phyloP scores from a whole-genome alignment of 2,797 vertebrate species.

The Takifugu rubripes region DNA sequence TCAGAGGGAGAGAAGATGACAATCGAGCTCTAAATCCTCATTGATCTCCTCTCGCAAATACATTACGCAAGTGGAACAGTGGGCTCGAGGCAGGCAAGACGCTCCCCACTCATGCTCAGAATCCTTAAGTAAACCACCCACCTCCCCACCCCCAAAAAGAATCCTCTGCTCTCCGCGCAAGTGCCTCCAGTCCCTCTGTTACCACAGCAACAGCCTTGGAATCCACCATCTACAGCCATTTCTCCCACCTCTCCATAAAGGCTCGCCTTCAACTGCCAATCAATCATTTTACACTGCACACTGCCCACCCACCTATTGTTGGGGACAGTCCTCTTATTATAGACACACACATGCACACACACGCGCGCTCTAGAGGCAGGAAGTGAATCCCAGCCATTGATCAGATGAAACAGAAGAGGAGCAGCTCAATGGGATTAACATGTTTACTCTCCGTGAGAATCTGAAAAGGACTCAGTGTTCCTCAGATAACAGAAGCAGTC shows the following conservation, averaged over 20 bases:
- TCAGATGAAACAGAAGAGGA: constrained; percentile 55
- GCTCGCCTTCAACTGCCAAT: constrained; percentile 70
- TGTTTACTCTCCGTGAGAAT: constrained; percentile 59
- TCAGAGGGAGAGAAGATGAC: constrained; percentile 70
- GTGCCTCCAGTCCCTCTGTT: constrained; percentile 74
- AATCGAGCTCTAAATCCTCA: constrained; percentile 70
- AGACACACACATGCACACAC: constrained; percentile 8
- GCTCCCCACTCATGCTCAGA: constrained; percentile 75
- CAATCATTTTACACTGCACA: constrained; percentile 73
- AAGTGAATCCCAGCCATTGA: constrained; percentile 41
- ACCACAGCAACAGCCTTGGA: constrained; percentile 84
- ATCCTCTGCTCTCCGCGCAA: constrained; percentile 57
- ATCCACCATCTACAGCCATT: constrained; percentile 75
- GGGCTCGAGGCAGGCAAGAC: constrained; percentile 66
- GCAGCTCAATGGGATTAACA: constrained; percentile 56
- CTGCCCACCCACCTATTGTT: constrained; percentile 65
- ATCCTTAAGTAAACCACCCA: constrained; percentile 76
- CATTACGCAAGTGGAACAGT: constrained; percentile 73
- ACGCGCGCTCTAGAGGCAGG: constrained; percentile 15
- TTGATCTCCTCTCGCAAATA: constrained; percentile 69
- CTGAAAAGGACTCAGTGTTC: constrained; percentile 45
- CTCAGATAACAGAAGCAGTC: constrained; percentile 49
- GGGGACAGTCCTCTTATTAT: constrained; percentile 61
- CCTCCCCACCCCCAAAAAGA: constrained; percentile 48
- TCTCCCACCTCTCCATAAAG: constrained; percentile 73